phyloP scores from a whole-genome alignment of 2,797 vertebrate species.

The Simalia tracyae region DNA sequence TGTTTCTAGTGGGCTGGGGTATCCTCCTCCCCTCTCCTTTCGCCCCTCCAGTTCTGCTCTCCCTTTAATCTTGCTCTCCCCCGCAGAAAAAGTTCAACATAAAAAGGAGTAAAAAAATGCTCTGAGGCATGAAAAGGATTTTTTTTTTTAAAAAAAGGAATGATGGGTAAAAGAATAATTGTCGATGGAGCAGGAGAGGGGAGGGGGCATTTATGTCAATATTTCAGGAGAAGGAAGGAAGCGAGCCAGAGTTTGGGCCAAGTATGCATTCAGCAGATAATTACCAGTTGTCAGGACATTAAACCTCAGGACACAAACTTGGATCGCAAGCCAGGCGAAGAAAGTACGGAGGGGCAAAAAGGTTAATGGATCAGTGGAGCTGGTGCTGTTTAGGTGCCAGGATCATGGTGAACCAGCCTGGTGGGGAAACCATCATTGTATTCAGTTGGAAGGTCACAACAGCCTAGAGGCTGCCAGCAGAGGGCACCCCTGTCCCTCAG shows the following conservation, averaged over 20 bases:
- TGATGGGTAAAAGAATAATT: constrained; percentile 46
- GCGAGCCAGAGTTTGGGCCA: not conserved
- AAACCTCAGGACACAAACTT: not conserved
- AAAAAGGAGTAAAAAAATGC: not conserved
- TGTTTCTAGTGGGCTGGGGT: constrained; percentile 35
- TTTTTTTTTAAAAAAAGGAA: constrained; percentile 50
- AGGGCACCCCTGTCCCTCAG: not conserved
- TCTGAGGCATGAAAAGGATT: constrained; percentile 42
- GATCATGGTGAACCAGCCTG: not conserved
- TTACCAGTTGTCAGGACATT: constrained; percentile 17
- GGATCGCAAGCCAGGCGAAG: not conserved
- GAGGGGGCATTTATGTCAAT: constrained; percentile 20
- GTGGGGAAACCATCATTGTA: not conserved
- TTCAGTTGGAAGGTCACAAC: not conserved
- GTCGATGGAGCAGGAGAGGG: constrained; percentile 40
- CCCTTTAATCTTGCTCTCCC: not conserved
- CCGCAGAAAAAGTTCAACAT: constrained; percentile 13
- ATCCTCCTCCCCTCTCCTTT: not conserved
- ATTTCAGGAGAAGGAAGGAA: constrained; percentile 42
- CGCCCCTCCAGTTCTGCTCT: not conserved
- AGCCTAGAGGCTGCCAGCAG: not conserved
- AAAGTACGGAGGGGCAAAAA: not conserved
- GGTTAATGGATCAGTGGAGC: not conserved
- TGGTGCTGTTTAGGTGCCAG: not conserved
- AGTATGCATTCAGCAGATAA: constrained; percentile 11